A percentile compares a stretch with the other conserved stretches of the same genome.
These are phyloP conservation scores for Drosophila bunnanda DNA, from an alignment of 2,888 invertebrate species.

Conservation along the genomic window DNA sequence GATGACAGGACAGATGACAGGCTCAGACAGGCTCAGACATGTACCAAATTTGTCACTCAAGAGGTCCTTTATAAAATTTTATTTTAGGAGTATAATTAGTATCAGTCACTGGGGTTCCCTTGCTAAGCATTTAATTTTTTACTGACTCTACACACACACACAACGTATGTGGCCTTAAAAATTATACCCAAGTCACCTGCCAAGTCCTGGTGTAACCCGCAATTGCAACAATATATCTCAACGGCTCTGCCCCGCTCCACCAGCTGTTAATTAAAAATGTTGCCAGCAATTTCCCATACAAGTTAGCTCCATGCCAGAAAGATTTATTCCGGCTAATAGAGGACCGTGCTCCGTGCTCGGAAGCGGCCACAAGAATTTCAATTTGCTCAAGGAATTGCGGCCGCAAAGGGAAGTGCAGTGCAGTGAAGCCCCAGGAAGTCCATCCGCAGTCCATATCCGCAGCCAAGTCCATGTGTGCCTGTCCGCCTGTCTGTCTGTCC, in stretches of 20 bases:
- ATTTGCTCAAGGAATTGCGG: conserved; percentile 54
- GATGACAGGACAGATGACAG: not conserved
- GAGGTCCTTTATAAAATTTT: not conserved
- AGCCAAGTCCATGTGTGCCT: conserved; percentile 14
- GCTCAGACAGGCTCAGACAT: not conserved
- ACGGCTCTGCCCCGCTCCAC: not conserved
- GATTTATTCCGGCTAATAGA: conserved; percentile 61
- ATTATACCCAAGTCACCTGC: not conserved
- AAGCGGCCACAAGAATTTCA: conserved; percentile 47
- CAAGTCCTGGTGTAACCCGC: conserved; percentile 48
- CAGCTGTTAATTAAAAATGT: conserved; percentile 68
- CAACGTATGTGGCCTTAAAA: not conserved
- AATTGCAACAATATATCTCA: conserved; percentile 29
- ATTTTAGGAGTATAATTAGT: no score
- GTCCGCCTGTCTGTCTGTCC: conserved; percentile 13
- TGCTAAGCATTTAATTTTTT: not conserved
- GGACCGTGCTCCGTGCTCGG: not conserved
- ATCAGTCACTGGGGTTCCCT: no score
- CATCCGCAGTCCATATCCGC: conserved; percentile 1
- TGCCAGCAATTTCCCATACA: conserved; percentile 43
- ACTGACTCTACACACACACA: not conserved
- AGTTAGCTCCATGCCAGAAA: conserved; percentile 12
- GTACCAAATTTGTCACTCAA: not conserved
- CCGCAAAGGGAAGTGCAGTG: conserved; percentile 25
- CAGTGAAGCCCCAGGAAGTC: conserved; percentile 20